These are phyloP conservation scores for Teleopsis dalmanni DNA, from an alignment of 1,140 invertebrate genomes.

Conservation along the genomic window DNA sequence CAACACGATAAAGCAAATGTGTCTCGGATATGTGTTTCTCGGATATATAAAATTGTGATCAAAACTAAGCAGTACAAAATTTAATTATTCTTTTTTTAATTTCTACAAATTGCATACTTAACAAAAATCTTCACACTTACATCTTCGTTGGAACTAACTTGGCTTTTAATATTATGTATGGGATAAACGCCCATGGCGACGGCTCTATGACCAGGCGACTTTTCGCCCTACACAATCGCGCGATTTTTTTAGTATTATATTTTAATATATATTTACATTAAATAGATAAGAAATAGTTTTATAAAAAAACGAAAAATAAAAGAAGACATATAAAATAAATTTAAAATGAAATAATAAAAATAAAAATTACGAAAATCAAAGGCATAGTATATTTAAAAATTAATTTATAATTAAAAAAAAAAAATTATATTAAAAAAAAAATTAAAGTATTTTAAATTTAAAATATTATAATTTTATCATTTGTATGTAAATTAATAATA, in stretches of 20 bases:
- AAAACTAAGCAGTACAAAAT: neutral
- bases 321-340: neutral
- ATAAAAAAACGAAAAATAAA: neutral
- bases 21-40: too few species aligned
- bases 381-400: too few species aligned
- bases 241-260: too few species aligned
- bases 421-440: neutral
- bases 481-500: too few species aligned
- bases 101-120: neutral
- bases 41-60: neutral
- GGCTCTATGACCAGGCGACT: conserved; percentile 77
- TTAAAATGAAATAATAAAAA: neutral
- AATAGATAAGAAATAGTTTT: neutral
- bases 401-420: neutral
- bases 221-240: conserved; percentile 80
- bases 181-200: conserved; percentile 81
- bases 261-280: neutral
- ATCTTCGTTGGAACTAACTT: conserved; percentile 73
- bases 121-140: conserved; percentile 58
- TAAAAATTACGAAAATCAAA: neutral
- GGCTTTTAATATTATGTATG: conserved; percentile 75
- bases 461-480: too few species aligned
- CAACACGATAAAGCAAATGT: too few species aligned
- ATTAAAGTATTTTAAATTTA: too few species aligned
- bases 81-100: neutral